Base-by-base conservation (phyloP, 1,140 invertebrate species). In the Drosophila bocqueti region DNA sequence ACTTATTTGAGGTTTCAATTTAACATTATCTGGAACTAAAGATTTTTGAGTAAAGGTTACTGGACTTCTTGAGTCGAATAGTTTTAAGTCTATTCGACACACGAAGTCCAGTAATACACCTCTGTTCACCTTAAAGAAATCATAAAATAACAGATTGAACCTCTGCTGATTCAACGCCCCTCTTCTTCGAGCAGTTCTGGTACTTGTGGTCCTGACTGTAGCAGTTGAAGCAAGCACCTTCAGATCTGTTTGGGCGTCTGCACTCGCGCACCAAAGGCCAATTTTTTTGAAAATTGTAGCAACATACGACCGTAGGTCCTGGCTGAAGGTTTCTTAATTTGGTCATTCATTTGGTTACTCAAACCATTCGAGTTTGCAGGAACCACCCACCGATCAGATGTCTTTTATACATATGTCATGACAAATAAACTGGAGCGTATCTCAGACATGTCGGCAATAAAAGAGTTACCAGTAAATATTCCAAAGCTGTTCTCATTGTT, bases 401-500 rank as follows among this genome's bases (percentile, higher is more conserved):
- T 29, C 29, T 29, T 29, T 29, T 7, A 6, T 29, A 21, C 21
- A 21, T 21, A 21, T 21, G 21, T 21, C 21, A 21, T 31, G 21
- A 21, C 21, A 21, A 21, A 21, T 21, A 21, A 21, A 21, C 21
- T 21, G 6, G 7, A 6, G 7, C 10, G 2, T 45, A 24, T 18
- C 10, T 21, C 2, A 11, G 18, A 21, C 5, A 90, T 89, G 85
- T 71, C 81, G 4, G 54, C 78, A 58, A 50, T 85, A 4, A 81
- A 75, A 26, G 84, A 91, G 46, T 76, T 91, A 31, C 78, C 82
- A 36, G 82, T 92, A 15, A 63, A 91, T 31, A 57, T 79, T 11
- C 74, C 87, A 9, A 92, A 92, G 21, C 18, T 92, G 5, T 40
- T 92, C 11, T 73, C 60, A 10, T 43, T 90, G 29, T 81, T 89